These are phyloP conservation scores for Piezodorus guildinii DNA, from an alignment of 1,140 invertebrate genomes.

Conservation along the genomic window DNA sequence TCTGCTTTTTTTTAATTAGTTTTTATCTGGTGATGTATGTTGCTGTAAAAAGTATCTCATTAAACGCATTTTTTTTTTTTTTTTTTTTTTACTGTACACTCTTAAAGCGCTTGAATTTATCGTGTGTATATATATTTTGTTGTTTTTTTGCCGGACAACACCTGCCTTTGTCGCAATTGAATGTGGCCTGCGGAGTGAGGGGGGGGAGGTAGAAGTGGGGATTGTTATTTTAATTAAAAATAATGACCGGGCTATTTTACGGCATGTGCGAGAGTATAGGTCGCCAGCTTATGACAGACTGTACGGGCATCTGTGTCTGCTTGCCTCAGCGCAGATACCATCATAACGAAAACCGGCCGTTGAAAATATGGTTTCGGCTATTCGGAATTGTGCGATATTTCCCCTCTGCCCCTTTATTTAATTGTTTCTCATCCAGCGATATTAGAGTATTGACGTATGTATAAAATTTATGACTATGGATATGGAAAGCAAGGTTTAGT, in stretches of 20 bases:
- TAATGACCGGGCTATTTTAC: not conserved
- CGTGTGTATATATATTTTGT: not conserved
- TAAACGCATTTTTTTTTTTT: not conserved
- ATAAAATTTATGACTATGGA: no score
- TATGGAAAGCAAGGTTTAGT: no score
- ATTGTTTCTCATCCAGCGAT: no score
- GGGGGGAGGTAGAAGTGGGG: no score
- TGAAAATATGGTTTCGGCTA: no score
- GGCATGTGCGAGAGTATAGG: not conserved
- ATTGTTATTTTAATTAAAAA: constrained; percentile 9
- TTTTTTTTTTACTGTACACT: not conserved
- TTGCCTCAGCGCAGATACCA: no score
- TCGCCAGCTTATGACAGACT: not conserved
- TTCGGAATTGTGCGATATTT: no score
- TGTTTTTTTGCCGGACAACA: not conserved
- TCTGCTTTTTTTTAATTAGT: not conserved
- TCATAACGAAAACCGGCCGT: no score
- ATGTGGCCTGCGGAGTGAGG: not conserved
- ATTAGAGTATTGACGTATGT: no score
- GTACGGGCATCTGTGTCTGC: no score
- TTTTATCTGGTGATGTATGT: constrained; percentile 4
- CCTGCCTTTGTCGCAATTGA: constrained; percentile 3
- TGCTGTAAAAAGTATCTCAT: constrained; percentile 7
- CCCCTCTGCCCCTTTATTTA: no score
- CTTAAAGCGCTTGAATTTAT: not conserved